Evolutionary conservation across 2,888 invertebrate species (phyloP).

Genomic region (Lysandra coridon): DNA sequence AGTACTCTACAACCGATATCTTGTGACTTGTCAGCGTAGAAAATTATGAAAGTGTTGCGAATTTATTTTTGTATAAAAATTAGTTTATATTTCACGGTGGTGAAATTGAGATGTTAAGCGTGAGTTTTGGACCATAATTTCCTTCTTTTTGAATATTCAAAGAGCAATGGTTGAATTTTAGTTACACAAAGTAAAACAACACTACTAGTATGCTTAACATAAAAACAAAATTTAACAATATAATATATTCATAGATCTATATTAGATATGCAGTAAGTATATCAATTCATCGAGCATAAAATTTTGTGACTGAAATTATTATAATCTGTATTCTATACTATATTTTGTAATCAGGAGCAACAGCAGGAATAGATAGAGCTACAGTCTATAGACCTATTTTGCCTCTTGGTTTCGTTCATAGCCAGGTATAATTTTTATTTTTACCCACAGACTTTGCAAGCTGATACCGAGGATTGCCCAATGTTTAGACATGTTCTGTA

Average conservation of each 20-base stretch:
- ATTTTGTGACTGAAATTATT: no score
- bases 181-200: background rate
- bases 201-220: background rate
- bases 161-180: background rate
- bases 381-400: no score
- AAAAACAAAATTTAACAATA: no score
- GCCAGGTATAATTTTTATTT: no score
- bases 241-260: no score
- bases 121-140: background rate
- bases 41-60: conserved; percentile 31
- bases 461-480: background rate
- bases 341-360: background rate
- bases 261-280: no score
- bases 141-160: conserved; percentile 8
- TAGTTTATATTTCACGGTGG: conserved; percentile 24
- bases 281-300: background rate
- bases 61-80: conserved; percentile 28
- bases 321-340: background rate
- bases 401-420: no score
- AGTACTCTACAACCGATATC: background rate
- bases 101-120: background rate
- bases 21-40: conserved; percentile 30
- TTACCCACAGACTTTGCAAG: background rate
- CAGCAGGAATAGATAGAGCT: no score
- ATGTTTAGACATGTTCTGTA: background rate